Conservation (phyloP, 2,797 vertebrate genomes). For the Schizopygopsis malacanthus region DNA sequence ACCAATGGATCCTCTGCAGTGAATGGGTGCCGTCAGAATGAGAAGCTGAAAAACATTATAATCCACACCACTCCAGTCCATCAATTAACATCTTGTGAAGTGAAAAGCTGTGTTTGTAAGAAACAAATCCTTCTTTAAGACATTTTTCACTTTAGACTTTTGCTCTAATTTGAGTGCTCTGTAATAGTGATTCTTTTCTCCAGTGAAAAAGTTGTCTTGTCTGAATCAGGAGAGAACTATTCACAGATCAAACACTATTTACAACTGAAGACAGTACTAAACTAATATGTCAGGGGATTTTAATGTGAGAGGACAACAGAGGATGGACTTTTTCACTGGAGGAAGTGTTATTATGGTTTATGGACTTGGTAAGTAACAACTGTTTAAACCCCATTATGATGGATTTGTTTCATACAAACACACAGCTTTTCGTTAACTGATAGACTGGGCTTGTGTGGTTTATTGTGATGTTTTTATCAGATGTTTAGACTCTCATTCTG, state of each 20-base stretch:
- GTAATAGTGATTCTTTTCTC: neutral
- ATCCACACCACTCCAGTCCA: neutral
- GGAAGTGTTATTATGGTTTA: neutral
- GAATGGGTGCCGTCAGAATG: neutral
- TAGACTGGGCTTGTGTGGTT: neutral
- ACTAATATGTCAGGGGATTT: neutral
- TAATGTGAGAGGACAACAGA: neutral
- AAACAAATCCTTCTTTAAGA: neutral
- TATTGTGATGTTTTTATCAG: neutral
- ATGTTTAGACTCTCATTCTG: neutral
- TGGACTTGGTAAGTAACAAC: neutral
- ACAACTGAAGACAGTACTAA: neutral
- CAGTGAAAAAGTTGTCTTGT: neutral
- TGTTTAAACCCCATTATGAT: neutral
- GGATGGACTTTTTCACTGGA: neutral
- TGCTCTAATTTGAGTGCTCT: neutral
- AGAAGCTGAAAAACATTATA: neutral
- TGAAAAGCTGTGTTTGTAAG: neutral
- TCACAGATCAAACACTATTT: neutral
- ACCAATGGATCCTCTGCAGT: neutral
- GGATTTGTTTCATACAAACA: neutral
- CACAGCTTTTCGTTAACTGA: neutral
- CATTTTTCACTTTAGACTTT: neutral
- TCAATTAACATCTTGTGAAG: neutral
- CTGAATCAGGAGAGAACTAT: neutral